Evolutionary conservation across 2,888 invertebrate species (phyloP).

Genomic region (Diarsia brunnea): DNA sequence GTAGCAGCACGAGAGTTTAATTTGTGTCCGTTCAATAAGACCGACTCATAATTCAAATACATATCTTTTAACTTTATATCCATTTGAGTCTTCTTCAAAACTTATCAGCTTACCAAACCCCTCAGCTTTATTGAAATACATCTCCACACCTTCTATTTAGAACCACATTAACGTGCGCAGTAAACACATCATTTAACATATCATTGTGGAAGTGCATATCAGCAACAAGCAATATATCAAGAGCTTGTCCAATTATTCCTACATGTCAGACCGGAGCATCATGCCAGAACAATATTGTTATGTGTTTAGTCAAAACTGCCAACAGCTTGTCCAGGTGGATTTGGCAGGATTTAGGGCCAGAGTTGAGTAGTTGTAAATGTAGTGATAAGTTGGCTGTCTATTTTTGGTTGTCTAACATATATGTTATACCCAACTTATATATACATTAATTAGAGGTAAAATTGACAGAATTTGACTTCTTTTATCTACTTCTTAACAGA

Average conservation of each 20-base stretch:
- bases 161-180: slow-evolving; percentile 5
- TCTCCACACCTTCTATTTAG: slow-evolving; percentile 6
- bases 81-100: not conserved
- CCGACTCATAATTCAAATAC: not conserved
- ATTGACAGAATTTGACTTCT: not conserved
- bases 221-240: slow-evolving; percentile 51
- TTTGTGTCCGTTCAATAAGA: not conserved
- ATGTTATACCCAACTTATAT: not conserved
- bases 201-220: slow-evolving; percentile 32
- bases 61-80: not conserved
- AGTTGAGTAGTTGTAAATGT: slow-evolving; percentile 16
- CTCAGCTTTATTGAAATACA: slow-evolving; percentile 12
- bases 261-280: slow-evolving; percentile 48
- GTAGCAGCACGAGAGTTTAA: too few species aligned
- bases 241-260: slow-evolving; percentile 59
- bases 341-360: slow-evolving; percentile 40
- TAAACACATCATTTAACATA: slow-evolving; percentile 41
- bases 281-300: slow-evolving; percentile 57
- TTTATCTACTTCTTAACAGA: too few species aligned
- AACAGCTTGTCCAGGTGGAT: slow-evolving; percentile 46
- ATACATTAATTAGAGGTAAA: not conserved
- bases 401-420: not conserved
- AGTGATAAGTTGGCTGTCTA: slow-evolving; percentile 19
- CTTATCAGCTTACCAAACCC: not conserved
- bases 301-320: slow-evolving; percentile 59